Evolutionary conservation across 2,113 vertebrate genomes (phyloP).

Genomic region (Triplophysa dalaica): DNA sequence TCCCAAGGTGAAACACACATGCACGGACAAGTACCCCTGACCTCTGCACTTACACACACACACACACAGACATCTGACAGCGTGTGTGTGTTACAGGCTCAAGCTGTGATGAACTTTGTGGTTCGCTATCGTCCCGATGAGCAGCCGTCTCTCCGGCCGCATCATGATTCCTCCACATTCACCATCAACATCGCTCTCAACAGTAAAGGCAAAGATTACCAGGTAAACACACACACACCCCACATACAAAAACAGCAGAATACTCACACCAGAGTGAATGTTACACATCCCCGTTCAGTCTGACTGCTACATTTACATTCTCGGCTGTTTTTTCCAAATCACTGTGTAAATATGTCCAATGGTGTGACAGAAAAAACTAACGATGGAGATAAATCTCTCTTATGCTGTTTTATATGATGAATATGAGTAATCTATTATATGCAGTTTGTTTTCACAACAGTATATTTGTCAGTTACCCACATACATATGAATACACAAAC

Average conservation of each 20-base stretch:
- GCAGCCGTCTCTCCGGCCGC: slow-evolving; percentile 81
- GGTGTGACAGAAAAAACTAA: too few species aligned
- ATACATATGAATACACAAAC: too few species aligned
- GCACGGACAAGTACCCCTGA: neutral
- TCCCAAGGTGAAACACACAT: slow-evolving; percentile 75
- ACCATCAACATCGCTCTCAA: slow-evolving; percentile 87
- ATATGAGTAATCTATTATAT: too few species aligned
- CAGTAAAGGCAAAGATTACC: slow-evolving; percentile 78
- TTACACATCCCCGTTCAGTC: too few species aligned
- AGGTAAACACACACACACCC: slow-evolving; percentile 66
- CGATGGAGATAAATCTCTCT: too few species aligned
- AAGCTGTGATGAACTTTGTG: slow-evolving; percentile 89
- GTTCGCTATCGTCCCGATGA: slow-evolving; percentile 89
- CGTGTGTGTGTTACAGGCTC: slow-evolving; percentile 67
- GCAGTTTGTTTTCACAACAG: neutral
- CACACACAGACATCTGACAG: neutral
- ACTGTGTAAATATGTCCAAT: too few species aligned
- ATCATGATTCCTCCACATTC: slow-evolving; percentile 89
- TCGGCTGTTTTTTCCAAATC: too few species aligned
- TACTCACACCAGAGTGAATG: too few species aligned
- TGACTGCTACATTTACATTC: too few species aligned
- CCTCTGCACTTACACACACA: neutral
- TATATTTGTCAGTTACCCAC: too few species aligned
- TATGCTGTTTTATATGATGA: too few species aligned
- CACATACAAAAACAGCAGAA: neutral